Base-by-base conservation (phyloP, 1,140 invertebrate species). In the Drosophila guanche region DNA sequence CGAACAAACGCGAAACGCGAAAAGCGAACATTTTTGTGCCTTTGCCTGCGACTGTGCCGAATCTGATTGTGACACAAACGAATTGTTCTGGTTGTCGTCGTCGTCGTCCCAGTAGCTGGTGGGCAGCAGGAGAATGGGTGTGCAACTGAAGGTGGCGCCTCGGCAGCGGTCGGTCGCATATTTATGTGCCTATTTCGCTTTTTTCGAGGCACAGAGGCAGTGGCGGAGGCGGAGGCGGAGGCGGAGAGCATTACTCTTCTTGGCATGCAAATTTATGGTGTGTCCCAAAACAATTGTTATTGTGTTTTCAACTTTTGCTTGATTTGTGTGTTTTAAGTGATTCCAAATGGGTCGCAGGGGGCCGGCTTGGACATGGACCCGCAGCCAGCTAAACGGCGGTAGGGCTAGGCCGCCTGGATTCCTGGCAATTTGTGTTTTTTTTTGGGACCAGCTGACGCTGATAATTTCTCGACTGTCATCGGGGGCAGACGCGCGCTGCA, bases 251-350 rank as follows among this genome's bases (percentile, higher is more conserved):
- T 77, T 68, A 62, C 56, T 81, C 75, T 79, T 57, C 58, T 71
- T 88, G 83, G 84, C 79, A 88, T 88, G 84, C 75, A 88, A 88
- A 88, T 88, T 88, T 88, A 88, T 88, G 83, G 83, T 81, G 78
- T 88, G 75, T 89, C 83, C 83, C 83, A 77, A 89, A 88, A 88
- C 83, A 88, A 88, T 88, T 88, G 83, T 88, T 88, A 89, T 88
- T 88, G 83, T 88, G 78, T 88, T 88, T 74, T 83, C 79, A 88
- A 89, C 79, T 86, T 89, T 89, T 89, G 83, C 84, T 88, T 88
- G 83, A 88, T 88, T 88, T 88, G 83, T 88, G 83, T 79, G 66
- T 88, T 88, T 88, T 88, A 88, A 88, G 83, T 88, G 83, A 88
- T 88, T 85, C 79, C 83, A 76, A 85, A 85, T 85, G 81, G 83